Evolutionary conservation across 2,113 vertebrate genomes (phyloP).

Genomic region (Dendropsophus ebraccatus): DNA sequence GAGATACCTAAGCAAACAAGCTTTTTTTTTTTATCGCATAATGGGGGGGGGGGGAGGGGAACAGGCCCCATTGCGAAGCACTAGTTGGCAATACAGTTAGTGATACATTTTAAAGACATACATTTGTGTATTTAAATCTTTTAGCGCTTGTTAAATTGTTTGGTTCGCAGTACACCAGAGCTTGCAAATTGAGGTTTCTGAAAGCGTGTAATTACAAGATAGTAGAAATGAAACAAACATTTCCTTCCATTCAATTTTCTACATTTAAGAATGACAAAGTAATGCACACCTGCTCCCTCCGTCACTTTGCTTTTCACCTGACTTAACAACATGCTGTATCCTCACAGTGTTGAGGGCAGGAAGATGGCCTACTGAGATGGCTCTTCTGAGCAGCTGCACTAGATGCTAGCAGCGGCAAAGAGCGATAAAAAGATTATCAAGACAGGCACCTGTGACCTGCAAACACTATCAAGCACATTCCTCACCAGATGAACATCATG

Average conservation of each 20-base stretch:
- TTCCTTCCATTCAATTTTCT: not conserved
- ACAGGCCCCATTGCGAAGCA: not conserved
- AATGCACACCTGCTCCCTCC: slow-evolving; percentile 36
- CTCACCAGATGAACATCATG: slow-evolving; percentile 74
- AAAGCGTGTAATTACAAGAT: slow-evolving; percentile 47
- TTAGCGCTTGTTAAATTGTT: slow-evolving; percentile 22
- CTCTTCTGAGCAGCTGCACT: slow-evolving; percentile 12
- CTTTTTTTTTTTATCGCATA: not conserved
- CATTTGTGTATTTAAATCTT: slow-evolving; percentile 40
- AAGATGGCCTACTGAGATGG: not conserved
- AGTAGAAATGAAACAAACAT: slow-evolving; percentile 17
- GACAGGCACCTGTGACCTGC: slow-evolving; percentile 73
- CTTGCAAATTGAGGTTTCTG: slow-evolving; percentile 23
- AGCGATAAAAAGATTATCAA: slow-evolving; percentile 43
- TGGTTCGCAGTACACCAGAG: not conserved
- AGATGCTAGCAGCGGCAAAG: slow-evolving; percentile 36
- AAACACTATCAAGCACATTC: slow-evolving; percentile 64
- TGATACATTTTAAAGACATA: slow-evolving; percentile 7
- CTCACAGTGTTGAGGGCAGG: not conserved
- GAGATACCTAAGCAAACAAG: not conserved
- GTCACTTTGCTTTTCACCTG: slow-evolving; percentile 49
- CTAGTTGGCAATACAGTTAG: slow-evolving; percentile 13
- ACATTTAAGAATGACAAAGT: not conserved
- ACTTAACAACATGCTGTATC: not conserved
- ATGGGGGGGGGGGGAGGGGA: no score